Evolutionary conservation across 2,113 vertebrate species (phyloP).

Genomic region (Lanius collurio): DNA sequence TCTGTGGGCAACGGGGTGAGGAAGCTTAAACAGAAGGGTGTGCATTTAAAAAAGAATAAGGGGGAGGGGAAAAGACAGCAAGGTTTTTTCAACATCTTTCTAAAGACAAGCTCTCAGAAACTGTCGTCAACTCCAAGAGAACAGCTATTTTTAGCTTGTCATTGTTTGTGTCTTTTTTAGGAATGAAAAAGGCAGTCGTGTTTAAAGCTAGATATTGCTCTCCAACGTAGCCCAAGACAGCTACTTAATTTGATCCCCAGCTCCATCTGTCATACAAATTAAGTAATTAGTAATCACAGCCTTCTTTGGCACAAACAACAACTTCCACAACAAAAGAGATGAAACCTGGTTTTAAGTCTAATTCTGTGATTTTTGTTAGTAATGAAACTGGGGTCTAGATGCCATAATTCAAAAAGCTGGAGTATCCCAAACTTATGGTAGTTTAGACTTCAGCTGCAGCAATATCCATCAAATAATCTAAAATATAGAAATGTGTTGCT

Average conservation of each 20-base stretch:
- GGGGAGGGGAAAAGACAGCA: slow-evolving; percentile 32
- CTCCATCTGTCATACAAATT: slow-evolving; percentile 69
- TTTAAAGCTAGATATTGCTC: slow-evolving; percentile 69
- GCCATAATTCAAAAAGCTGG: background rate
- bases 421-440: background rate
- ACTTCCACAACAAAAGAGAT: slow-evolving; percentile 37
- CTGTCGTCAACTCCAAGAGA: slow-evolving; percentile 75
- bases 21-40: slow-evolving; percentile 42
- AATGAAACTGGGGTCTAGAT: background rate
- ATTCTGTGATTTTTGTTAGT: slow-evolving; percentile 21
- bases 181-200: slow-evolving; percentile 60
- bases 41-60: slow-evolving; percentile 33
- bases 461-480: slow-evolving; percentile 14
- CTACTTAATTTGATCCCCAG: slow-evolving; percentile 64
- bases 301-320: slow-evolving; percentile 18
- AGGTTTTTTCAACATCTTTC: slow-evolving; percentile 64
- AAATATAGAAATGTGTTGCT: slow-evolving; percentile 1
- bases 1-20: slow-evolving; percentile 65
- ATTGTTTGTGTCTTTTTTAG: slow-evolving; percentile 77
- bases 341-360: background rate
- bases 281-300: slow-evolving; percentile 62
- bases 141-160: slow-evolving; percentile 76
- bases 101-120: slow-evolving; percentile 73
- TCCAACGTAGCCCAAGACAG: slow-evolving; percentile 53
- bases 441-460: slow-evolving; percentile 10